Evolutionary conservation across 2,797 vertebrate genomes (phyloP), one percentile per base, ranked within the genome.

Genomic region (Syndactyla subalaris): DNA sequence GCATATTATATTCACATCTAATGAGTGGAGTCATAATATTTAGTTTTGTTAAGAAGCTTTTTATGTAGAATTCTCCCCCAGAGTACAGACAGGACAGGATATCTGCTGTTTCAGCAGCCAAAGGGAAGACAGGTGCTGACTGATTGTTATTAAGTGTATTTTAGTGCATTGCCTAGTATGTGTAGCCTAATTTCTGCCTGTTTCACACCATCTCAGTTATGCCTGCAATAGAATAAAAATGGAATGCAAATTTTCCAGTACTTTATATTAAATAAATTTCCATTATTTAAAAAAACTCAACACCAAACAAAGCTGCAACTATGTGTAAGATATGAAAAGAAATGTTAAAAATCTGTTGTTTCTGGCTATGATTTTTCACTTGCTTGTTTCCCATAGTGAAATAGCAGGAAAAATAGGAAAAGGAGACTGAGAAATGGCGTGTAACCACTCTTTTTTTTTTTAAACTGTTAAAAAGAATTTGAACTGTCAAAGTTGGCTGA

Each of bases 171-270:
- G 43, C 68, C 52, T 94, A 18, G 17, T 58, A 58, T 66, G 22
- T 34, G 45, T 59, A 92, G 48, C 77, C 67, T 92, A 84, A 77
- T 92, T 97, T 95, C 92, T 26, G 43, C 49, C 22, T 54, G 85
- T 85, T 96, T 96, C 66, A 91, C 41, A 67, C 12, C 41, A 48
- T 79, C 58, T n/a, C n/a, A 67, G 34, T 84, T 97, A 77, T 52
- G 78, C 80, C 68, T 85, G 49, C 96, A 93, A 59, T 72, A 55
- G 49, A 92, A 95, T 88, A 93, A 96, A 95, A 96, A 93, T 79
- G 8, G 93, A 84, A 91, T 81, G 29, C 49, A 83, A 94, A 91
- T 96, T 96, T 73, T 46, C 30, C 13, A 72, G 34, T 71, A 54
- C 38, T 85, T 70, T 68, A 24, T 66, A 85, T 73, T 85, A 88